A percentile compares a stretch with the other conserved stretches of the same genome.
These are phyloP conservation scores for Volucella bombylans DNA, from an alignment of 2,888 invertebrate genomes.

Conservation along the genomic window DNA sequence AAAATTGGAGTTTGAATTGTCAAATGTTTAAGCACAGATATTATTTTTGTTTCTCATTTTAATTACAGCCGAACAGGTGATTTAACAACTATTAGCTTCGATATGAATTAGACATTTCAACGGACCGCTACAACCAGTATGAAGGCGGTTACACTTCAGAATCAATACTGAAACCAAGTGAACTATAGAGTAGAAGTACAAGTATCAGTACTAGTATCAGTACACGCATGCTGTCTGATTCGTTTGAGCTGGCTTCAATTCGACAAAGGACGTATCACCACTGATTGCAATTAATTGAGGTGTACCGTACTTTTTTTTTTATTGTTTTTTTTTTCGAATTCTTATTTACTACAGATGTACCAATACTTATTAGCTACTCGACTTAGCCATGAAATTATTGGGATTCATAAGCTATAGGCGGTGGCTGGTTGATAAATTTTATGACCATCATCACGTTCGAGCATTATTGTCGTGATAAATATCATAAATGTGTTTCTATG, in stretches of 20 bases:
- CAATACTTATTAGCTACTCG: too few species aligned
- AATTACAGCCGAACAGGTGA: conserved; percentile 17
- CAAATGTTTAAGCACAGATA: not conserved
- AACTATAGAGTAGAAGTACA: not conserved
- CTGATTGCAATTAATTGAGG: not conserved
- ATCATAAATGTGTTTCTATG: too few species aligned
- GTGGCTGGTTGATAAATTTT: too few species aligned
- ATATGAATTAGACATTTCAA: conserved; percentile 39
- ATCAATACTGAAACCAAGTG: conserved; percentile 66
- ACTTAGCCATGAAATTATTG: too few species aligned
- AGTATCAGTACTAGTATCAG: conserved; percentile 8
- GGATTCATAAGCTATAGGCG: too few species aligned
- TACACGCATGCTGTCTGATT: conserved; percentile 56
- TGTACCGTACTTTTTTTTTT: conserved; percentile 6
- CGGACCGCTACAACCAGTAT: conserved; percentile 50
- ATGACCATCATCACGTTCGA: too few species aligned
- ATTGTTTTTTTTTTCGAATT: not conserved
- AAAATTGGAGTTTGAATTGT: not conserved
- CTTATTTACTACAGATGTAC: not conserved
- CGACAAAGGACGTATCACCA: conserved; percentile 16
- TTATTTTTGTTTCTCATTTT: not conserved
- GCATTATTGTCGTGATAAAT: too few species aligned
- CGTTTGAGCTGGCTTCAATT: conserved; percentile 12
- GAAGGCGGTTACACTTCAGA: conserved; percentile 59
- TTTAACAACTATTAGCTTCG: conserved; percentile 3